These are phyloP conservation scores for Prunella strophiata DNA, from an alignment of 2,797 vertebrate species.

Conservation along the genomic window DNA sequence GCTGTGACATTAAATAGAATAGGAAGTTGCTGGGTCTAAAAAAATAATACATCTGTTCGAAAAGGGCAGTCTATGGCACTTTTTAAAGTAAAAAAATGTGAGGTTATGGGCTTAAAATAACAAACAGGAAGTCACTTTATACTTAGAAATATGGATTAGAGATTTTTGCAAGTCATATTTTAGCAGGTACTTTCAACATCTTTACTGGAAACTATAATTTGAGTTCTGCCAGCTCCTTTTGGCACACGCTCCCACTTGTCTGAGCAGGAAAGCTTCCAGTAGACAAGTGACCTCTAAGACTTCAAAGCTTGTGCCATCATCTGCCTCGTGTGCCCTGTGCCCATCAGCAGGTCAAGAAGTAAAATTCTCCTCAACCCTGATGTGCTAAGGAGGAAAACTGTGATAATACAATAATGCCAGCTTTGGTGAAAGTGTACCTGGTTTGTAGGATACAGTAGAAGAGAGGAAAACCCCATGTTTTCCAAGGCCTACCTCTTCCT, in stretches of 20 bases:
- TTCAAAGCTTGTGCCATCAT: not conserved
- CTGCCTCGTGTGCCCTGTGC: not conserved
- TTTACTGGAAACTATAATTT: conserved; percentile 70
- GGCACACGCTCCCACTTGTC: not conserved
- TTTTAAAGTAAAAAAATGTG: conserved; percentile 67
- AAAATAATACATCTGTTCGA: not conserved
- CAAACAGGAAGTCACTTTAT: conserved; percentile 67
- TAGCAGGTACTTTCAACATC: conserved; percentile 50
- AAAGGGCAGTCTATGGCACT: not conserved
- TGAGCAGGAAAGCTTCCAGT: not conserved
- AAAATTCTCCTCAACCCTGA: not conserved
- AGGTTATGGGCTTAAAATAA: conserved; percentile 67
- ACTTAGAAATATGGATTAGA: conserved; percentile 72
- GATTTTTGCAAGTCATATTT: conserved; percentile 55
- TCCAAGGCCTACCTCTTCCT: not conserved
- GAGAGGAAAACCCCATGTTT: not conserved
- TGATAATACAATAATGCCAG: not conserved
- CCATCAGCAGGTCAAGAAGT: not conserved
- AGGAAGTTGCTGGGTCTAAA: not conserved
- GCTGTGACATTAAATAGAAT: conserved; percentile 15
- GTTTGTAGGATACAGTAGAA: rapidly evolving
- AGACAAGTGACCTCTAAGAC: not conserved
- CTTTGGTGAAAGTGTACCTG: not conserved
- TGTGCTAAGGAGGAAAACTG: not conserved
- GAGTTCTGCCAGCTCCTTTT: conserved; percentile 16